Conservation (phyloP, 2,797 vertebrate species). For the Typhlichthys eigenmanni region DNA sequence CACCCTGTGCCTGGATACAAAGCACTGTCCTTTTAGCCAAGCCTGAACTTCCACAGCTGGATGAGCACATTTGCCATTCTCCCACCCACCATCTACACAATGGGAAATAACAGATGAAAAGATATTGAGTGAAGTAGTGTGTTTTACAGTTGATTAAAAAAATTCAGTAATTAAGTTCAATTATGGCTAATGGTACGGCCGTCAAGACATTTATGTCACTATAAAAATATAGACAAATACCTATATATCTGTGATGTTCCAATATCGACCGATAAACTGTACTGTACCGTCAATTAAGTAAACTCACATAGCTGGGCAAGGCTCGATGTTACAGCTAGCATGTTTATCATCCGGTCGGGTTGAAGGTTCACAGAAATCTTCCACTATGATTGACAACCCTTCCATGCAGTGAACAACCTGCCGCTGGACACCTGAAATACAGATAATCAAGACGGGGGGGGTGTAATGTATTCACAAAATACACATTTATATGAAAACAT, state of each 20-base stretch:
- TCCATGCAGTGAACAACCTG: conserved; percentile 87
- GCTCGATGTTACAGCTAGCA: conserved; percentile 83
- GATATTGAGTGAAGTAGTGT: too few species aligned
- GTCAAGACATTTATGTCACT: too few species aligned
- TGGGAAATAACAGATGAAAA: conserved; percentile 16
- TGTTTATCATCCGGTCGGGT: conserved; percentile 83
- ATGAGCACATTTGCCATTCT: conserved; percentile 90
- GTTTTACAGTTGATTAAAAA: too few species aligned
- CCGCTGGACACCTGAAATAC: conserved; percentile 85
- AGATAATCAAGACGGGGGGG: neutral
- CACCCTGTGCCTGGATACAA: conserved; percentile 86
- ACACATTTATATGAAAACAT: too few species aligned
- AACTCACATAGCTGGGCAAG: conserved; percentile 88
- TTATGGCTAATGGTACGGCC: too few species aligned
- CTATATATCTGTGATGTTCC: neutral
- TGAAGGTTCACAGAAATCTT: conserved; percentile 81
- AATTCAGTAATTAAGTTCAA: too few species aligned
- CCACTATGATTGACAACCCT: conserved; percentile 82
- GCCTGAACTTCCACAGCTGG: conserved; percentile 80
- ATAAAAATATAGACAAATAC: neutral
- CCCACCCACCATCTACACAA: conserved; percentile 90
- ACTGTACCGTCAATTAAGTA: neutral
- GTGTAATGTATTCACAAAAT: too few species aligned
- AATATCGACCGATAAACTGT: too few species aligned
- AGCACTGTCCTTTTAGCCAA: conserved; percentile 82